Percentiles rank a stretch among this genome's conserved stretches.
These are phyloP conservation scores for Babylonia areolata DNA, from an alignment of 1,140 invertebrate species.

Conservation along the genomic window DNA sequence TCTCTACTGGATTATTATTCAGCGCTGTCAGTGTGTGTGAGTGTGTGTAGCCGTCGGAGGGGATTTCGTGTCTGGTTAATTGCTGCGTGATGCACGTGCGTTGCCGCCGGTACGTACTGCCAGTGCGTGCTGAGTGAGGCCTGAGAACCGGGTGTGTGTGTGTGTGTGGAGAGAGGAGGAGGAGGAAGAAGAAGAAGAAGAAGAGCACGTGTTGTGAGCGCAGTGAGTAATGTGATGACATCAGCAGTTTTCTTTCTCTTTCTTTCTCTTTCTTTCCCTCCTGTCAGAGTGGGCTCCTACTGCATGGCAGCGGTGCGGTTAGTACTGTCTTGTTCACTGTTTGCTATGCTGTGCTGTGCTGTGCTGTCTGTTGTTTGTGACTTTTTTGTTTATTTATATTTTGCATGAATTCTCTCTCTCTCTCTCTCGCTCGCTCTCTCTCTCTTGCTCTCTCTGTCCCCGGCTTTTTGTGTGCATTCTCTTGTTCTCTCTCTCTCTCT, in stretches of 20 bases:
- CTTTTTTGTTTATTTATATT: background rate
- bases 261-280: background rate
- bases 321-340: background rate
- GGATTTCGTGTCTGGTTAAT: no score
- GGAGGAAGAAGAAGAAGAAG: no score
- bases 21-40: no score
- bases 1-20: no score
- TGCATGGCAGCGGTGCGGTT: background rate
- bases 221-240: background rate
- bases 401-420: background rate
- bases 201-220: background rate
- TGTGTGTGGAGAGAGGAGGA: no score
- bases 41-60: no score
- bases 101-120: no score
- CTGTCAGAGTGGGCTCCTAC: no score
- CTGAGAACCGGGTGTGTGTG: background rate
- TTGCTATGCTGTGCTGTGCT: background rate
- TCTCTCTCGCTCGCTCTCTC: background rate
- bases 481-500: slow-evolving; percentile 15
- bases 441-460: background rate
- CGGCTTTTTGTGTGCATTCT: background rate
- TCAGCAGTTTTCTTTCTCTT: background rate
- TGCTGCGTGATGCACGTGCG: no score
- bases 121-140: no score
- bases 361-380: no score